These are phyloP conservation scores for Sus scrofa DNA, from an alignment of 2,113 vertebrate genomes.

Conservation along the genomic window T2T-Sscrofa CM000818.6:100335501-100336000, in stretches of 20 bases:
- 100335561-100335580: neutral
- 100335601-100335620: conserved; percentile 25
- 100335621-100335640: neutral
- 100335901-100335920: neutral
- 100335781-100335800: neutral
- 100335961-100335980: too few species aligned
- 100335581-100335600: neutral
- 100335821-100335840: conserved; percentile 7
- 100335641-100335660: neutral
- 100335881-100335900: conserved; percentile 14
- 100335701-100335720: neutral
- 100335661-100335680: neutral
- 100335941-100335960: too few species aligned
- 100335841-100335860: conserved; percentile 14
- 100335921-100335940: neutral
- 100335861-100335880: neutral
- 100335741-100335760: neutral
- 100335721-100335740: neutral
- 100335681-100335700: neutral
- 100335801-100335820: neutral
- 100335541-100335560: conserved; percentile 36
- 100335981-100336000: too few species aligned
- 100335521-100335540: conserved; percentile 15
- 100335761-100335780: conserved; percentile 27
- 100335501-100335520: conserved; percentile 5